These are phyloP conservation scores for Agrochola lychnidis DNA, from an alignment of 2,888 invertebrate species.

Conservation along the genomic window DNA sequence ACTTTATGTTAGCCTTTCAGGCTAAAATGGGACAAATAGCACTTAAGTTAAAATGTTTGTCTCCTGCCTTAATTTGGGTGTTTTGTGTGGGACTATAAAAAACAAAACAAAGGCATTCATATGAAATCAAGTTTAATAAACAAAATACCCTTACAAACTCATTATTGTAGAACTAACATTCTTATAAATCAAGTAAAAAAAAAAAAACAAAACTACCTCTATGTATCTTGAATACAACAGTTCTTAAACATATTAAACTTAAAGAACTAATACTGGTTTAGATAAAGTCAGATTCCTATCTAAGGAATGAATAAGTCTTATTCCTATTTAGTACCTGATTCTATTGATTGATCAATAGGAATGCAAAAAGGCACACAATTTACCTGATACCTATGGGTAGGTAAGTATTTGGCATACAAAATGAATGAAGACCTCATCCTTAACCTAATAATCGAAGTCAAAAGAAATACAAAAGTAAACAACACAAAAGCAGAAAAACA, in stretches of 20 bases:
- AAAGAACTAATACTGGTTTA: not conserved
- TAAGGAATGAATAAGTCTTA: constrained; percentile 18
- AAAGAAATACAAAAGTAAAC: constrained; percentile 9
- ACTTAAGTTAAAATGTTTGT: not conserved
- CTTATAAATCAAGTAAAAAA: not conserved
- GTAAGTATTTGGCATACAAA: constrained; percentile 1
- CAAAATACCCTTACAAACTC: not conserved
- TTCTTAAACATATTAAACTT: constrained; percentile 13
- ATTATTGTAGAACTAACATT: not conserved
- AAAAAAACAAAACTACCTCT: constrained; percentile 5
- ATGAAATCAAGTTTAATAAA: constrained; percentile 19
- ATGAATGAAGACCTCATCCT: not conserved
- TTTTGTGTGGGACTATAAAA: not conserved
- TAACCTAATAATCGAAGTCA: constrained; percentile 10
- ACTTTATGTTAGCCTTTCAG: not conserved
- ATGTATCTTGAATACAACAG: constrained; percentile 19
- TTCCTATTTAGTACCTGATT: not conserved
- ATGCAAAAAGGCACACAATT: constrained; percentile 1
- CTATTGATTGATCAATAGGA: constrained; percentile 21
- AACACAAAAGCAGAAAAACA: not conserved
- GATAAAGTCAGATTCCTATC: not conserved
- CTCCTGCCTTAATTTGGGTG: not conserved
- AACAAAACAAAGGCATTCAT: constrained; percentile 1
- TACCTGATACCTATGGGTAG: not conserved
- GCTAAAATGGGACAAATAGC: not conserved